These are phyloP conservation scores for Tyrophagus putrescentiae DNA, from an alignment of 1,140 invertebrate species.

Conservation along the genomic window DNA sequence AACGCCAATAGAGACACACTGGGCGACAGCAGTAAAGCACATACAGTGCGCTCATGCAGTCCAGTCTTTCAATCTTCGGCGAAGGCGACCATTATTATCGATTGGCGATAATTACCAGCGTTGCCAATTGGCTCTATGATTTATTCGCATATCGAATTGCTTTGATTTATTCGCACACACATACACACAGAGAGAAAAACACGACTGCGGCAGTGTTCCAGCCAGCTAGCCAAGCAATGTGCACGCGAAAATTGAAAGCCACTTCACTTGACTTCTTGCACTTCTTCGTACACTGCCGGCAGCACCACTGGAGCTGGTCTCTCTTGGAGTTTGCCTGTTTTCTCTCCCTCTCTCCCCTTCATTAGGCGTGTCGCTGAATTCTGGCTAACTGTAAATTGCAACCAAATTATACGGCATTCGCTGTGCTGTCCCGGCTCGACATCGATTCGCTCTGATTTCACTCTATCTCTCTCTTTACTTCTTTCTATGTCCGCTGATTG, in stretches of 20 bases:
- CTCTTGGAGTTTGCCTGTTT: no score
- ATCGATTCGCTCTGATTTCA: neutral
- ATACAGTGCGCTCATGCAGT: no score
- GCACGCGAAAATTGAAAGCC: slow-evolving; percentile 13
- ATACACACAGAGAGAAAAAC: no score
- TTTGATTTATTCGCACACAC: slow-evolving; percentile 11
- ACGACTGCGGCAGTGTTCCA: no score
- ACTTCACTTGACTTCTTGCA: slow-evolving; percentile 14
- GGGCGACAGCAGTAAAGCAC: no score
- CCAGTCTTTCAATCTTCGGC: slow-evolving; percentile 7
- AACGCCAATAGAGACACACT: no score
- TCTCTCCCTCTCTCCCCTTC: no score
- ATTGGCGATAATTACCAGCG: neutral
- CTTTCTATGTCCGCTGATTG: slow-evolving; percentile 10
- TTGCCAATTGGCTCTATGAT: slow-evolving; percentile 13
- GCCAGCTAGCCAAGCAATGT: no score
- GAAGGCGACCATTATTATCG: neutral
- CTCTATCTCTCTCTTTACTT: neutral
- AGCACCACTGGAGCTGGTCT: no score
- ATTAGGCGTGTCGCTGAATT: slow-evolving; percentile 9
- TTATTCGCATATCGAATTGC: slow-evolving; percentile 12
- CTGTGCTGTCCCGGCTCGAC: no score
- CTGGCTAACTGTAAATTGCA: slow-evolving; percentile 12
- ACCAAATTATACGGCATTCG: slow-evolving; percentile 14
- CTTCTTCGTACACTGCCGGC: no score